Base-by-base conservation (phyloP, 2,888 invertebrate genomes). In the Pheosia tremula region DNA sequence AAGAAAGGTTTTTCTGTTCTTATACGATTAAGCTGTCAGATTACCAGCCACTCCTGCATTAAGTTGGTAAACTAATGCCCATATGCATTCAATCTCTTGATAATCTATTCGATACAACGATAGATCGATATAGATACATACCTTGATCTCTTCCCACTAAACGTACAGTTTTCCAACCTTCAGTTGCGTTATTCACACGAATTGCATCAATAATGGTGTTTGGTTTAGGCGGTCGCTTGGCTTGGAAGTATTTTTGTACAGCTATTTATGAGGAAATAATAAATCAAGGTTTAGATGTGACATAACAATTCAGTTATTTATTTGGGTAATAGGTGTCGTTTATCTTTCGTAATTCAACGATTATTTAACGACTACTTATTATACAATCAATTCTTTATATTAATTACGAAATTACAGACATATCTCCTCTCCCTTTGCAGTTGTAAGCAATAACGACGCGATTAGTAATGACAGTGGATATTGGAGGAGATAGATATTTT, bases 41-140 rank as follows among this genome's bases (percentile, higher is more conserved):
- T 61, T 53, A 61, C 53, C 2, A 61, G 10, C 36, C 38, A 36
- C 60, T 38, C 41, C 36, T 4, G 38, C 60, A 39, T 36, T 49
- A 55, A 38, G 66, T 50, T 56, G 55, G 63, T 60, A 45, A 47
- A 66, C 47, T 59, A 61, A 61, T 11, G 7, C 24, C 49, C 57
- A 58, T 62, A 62, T 67, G 56, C 62, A 52, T 63, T 67, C 60
- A 68, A 73, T 67, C 50, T 52, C 58, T 62, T 45, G 54, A 63
- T 67, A 60, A 67, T 66, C 61, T 59, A 11, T 4, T 13, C 56
- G 56, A 61, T 66, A 64, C 64, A 24, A 63, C 62, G 57, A 52
- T 60, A 47, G 45, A 67, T 63, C 38, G 59, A 63, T 66, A 58
- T 62, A 56, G 37, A 68, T 67, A 61, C 67, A 71, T 68, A 58